These are phyloP conservation scores for Psettodes erumei DNA, from an alignment of 2,113 vertebrate genomes.

Conservation along the genomic window DNA sequence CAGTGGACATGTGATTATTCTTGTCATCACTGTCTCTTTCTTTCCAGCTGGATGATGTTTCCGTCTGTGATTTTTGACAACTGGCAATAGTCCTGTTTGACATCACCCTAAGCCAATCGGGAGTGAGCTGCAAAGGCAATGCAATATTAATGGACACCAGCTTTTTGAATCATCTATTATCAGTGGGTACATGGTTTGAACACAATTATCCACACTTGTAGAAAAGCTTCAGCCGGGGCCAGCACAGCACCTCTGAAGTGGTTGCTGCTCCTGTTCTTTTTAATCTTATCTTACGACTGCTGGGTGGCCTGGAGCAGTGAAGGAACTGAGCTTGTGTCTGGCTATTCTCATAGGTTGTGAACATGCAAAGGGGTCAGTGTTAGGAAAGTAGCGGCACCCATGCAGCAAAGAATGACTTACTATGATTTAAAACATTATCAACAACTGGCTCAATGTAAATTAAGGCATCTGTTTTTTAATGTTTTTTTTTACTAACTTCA, in stretches of 20 bases:
- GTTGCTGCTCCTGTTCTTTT: slow-evolving; percentile 36
- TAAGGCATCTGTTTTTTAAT: neutral
- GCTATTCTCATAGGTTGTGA: slow-evolving; percentile 27
- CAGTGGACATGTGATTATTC: slow-evolving; percentile 68
- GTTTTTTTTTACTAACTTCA: neutral
- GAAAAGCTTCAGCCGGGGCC: slow-evolving; percentile 18
- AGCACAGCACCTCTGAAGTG: slow-evolving; percentile 23
- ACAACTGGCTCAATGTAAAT: neutral
- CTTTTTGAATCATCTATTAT: slow-evolving; percentile 36
- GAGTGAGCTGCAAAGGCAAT: slow-evolving; percentile 18
- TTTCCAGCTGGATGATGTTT: slow-evolving; percentile 69
- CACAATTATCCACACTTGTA: slow-evolving; percentile 7
- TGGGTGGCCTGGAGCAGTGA: slow-evolving; percentile 43
- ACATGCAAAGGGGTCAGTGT: slow-evolving; percentile 20
- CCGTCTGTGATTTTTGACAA: slow-evolving; percentile 59
- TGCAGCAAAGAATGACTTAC: neutral
- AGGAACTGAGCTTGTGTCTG: slow-evolving; percentile 37
- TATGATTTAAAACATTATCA: neutral
- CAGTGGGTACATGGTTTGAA: slow-evolving; percentile 5
- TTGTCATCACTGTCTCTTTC: slow-evolving; percentile 64
- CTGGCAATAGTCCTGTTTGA: slow-evolving; percentile 55
- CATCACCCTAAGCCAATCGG: slow-evolving; percentile 47
- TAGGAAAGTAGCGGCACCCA: neutral
- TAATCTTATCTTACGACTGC: slow-evolving; percentile 58
- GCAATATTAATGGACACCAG: slow-evolving; percentile 35